A percentile compares a stretch with the other conserved stretches of the same genome.
Conservation (phyloP, 2,797 vertebrate genomes). For the Neopelma chrysocephalum region DNA sequence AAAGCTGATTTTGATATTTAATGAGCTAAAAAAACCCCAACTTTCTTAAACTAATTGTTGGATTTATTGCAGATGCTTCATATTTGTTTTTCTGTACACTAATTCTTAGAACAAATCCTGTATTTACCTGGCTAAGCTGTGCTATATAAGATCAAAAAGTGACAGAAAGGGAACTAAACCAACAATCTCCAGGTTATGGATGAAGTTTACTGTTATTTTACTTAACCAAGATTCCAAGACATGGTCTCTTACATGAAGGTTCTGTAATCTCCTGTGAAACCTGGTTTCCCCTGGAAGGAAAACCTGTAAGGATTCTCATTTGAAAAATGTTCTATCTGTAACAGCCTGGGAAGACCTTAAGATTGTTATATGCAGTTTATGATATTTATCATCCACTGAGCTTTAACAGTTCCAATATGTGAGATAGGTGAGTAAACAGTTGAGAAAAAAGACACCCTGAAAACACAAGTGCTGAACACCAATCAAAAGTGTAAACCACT, state of each 20-base stretch:
- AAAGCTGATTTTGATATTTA: not conserved
- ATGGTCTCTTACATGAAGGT: not conserved
- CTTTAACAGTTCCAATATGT: not conserved
- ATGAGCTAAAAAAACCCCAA: not conserved
- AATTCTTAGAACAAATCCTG: not conserved
- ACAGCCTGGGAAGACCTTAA: not conserved
- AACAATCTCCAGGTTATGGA: not conserved
- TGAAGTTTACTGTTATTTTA: not conserved
- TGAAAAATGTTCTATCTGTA: not conserved
- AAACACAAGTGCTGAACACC: not conserved
- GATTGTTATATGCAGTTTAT: not conserved
- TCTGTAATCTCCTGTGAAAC: not conserved
- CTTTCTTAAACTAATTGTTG: not conserved
- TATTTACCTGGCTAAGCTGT: not conserved
- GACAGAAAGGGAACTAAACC: not conserved
- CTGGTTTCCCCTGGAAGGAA: not conserved
- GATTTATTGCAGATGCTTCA: not conserved
- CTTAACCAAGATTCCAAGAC: not conserved
- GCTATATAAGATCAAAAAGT: not conserved
- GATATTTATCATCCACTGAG: not conserved
- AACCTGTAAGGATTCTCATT: not conserved
- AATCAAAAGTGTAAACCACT: not conserved
- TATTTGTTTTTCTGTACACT: not conserved
- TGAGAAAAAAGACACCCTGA: not conserved
- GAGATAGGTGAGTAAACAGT: not conserved